phyloP scores from a whole-genome alignment of 2,797 vertebrate genomes.

The Schizothorax lantsangensis region DNA sequence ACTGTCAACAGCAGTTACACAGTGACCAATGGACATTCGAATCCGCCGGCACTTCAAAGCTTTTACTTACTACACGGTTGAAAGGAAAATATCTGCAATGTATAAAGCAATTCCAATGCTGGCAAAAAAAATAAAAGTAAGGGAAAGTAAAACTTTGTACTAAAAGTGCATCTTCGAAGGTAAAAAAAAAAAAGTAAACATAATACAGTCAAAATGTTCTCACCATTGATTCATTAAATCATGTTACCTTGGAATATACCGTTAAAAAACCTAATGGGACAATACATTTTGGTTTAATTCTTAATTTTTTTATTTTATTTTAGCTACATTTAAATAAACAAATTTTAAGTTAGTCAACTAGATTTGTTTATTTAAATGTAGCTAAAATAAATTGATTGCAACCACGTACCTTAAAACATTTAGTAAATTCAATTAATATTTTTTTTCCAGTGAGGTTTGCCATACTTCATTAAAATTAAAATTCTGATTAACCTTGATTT shows the following conservation, averaged over 20 bases:
- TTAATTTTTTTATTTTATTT: not conserved
- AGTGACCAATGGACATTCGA: not conserved
- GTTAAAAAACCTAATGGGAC: not conserved
- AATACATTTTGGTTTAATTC: not conserved
- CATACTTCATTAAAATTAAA: not conserved
- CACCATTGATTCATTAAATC: not conserved
- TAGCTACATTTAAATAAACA: no score
- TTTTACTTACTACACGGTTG: not conserved
- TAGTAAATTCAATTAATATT: no score
- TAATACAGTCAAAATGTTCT: not conserved
- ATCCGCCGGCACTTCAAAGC: not conserved
- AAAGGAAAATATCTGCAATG: not conserved
- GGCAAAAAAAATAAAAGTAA: not conserved
- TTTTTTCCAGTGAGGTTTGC: not conserved
- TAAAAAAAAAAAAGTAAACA: not conserved
- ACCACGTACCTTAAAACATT: no score
- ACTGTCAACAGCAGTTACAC: constrained; percentile 16
- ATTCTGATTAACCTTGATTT: not conserved
- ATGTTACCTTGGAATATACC: not conserved
- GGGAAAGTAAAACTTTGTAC: not conserved
- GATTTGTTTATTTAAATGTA: no score
- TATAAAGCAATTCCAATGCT: not conserved
- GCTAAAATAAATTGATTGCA: no score
- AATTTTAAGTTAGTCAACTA: no score
- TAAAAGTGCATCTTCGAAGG: not conserved